phyloP scores from a whole-genome alignment of 2,113 vertebrate genomes.

The Columbina picui region DNA sequence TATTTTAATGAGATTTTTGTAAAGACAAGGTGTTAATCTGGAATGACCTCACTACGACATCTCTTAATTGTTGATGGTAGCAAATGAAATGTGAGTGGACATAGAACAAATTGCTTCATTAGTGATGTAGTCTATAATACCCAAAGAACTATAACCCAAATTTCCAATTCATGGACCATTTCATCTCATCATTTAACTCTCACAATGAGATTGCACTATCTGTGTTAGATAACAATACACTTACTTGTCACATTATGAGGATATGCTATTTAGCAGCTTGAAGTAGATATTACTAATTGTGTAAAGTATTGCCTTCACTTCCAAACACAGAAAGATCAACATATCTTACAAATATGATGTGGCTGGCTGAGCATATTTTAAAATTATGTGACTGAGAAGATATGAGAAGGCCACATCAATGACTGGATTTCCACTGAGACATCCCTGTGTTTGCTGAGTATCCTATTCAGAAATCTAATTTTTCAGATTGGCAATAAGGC shows the following conservation, averaged over 20 bases:
- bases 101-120: constrained; percentile 81
- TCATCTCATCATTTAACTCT: constrained; percentile 68
- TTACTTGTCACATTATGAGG: constrained; percentile 11
- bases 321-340: neutral
- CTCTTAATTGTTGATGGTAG: constrained; percentile 75
- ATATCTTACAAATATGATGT: neutral
- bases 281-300: neutral
- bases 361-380: neutral
- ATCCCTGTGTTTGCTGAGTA: neutral
- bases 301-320: neutral
- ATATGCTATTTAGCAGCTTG: neutral
- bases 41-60: constrained; percentile 61
- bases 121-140: constrained; percentile 56
- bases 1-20: constrained; percentile 60
- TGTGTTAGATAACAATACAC: neutral
- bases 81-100: constrained; percentile 77
- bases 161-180: constrained; percentile 59
- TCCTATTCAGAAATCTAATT: neutral
- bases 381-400: neutral
- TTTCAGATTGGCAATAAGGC: neutral
- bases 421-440: neutral
- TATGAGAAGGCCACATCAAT: neutral
- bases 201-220: constrained; percentile 28
- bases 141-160: constrained; percentile 57
- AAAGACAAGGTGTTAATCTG: constrained; percentile 72